Evolutionary conservation across 2,113 vertebrate genomes (phyloP).

Genomic region (Odocoileus virginianus): DNA sequence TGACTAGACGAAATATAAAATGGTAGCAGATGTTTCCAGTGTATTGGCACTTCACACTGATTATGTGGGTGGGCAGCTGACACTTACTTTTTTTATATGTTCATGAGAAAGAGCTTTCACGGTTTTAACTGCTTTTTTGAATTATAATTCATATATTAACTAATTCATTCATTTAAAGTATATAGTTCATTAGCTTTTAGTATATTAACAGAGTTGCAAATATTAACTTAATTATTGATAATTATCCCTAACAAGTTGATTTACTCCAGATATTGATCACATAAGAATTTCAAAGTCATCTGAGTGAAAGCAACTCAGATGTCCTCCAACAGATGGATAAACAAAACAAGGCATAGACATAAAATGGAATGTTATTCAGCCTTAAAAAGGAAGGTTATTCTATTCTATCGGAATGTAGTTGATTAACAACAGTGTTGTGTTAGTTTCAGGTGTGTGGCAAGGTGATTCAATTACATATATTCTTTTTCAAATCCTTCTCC

Average conservation of each 20-base stretch:
- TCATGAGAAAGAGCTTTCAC: background rate
- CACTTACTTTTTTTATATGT: background rate
- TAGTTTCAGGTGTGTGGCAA: background rate
- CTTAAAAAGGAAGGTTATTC: background rate
- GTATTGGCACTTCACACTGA: background rate
- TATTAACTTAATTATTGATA: background rate
- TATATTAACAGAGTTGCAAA: background rate
- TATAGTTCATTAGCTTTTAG: background rate
- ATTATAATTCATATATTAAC: background rate
- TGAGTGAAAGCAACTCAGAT: background rate
- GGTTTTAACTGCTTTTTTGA: background rate
- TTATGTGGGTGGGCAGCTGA: background rate
- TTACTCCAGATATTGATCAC: background rate
- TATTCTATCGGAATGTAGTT: background rate
- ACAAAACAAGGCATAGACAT: background rate
- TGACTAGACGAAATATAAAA: background rate
- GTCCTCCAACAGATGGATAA: background rate
- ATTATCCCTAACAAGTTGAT: background rate
- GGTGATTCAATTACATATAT: background rate
- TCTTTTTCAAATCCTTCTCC: background rate
- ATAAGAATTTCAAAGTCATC: background rate
- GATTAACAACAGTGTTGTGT: background rate
- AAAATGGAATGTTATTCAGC: background rate
- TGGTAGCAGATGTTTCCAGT: background rate
- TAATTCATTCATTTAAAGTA: background rate